Evolutionary conservation across 1,140 invertebrate species (phyloP).

Genomic region (Callitettix versicolor): DNA sequence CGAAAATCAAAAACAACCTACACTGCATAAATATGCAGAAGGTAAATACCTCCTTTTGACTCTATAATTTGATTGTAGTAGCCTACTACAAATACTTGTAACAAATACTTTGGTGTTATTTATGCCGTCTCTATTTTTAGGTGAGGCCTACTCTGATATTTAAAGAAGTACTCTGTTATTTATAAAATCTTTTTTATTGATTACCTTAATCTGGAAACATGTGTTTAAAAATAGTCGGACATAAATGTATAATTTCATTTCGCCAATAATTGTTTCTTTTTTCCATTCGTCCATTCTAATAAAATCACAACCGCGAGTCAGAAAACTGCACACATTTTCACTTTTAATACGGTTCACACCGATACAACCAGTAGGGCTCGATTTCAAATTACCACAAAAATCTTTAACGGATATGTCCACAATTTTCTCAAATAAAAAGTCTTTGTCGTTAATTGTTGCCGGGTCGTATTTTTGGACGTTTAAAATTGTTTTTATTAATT

Average conservation of each 20-base stretch:
- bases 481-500: neutral
- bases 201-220: no score
- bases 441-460: neutral
- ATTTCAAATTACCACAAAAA: neutral
- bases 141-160: no score
- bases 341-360: slow-evolving; percentile 1
- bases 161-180: no score
- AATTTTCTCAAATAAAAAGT: neutral
- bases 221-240: neutral
- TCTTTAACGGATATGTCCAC: neutral
- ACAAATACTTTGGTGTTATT: no score
- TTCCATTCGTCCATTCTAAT: slow-evolving; percentile 1
- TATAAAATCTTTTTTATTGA: no score
- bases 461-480: neutral
- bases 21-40: no score
- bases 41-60: no score
- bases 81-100: no score
- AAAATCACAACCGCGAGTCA: neutral
- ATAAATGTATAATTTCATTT: neutral
- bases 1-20: no score
- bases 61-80: no score
- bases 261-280: neutral
- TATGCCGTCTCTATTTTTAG: no score
- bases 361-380: neutral
- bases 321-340: neutral